These are phyloP conservation scores for Allygus modestus DNA, from an alignment of 2,888 invertebrate genomes.

Conservation along the genomic window DNA sequence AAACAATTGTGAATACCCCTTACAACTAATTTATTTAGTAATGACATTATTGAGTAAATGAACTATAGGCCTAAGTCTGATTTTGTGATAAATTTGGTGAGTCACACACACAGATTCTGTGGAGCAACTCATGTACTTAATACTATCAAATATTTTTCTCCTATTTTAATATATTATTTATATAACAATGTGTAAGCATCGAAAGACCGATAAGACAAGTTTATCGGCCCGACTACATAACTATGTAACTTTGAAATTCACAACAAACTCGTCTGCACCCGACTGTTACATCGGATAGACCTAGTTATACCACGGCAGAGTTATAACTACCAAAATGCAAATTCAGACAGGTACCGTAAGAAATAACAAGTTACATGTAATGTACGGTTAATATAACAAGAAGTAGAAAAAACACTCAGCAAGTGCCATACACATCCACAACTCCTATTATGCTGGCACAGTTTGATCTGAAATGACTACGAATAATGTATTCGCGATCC, in stretches of 20 bases:
- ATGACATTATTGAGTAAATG: not conserved
- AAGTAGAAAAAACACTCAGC: slow-evolving; percentile 9
- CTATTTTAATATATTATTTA: not conserved
- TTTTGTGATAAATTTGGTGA: slow-evolving; percentile 6
- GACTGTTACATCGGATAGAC: not conserved
- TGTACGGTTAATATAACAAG: not conserved
- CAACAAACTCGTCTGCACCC: not conserved
- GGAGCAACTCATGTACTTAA: slow-evolving; percentile 3
- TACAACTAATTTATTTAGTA: not conserved
- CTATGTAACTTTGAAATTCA: not conserved
- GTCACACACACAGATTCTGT: not conserved
- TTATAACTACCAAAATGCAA: slow-evolving; percentile 33
- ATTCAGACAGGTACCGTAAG: slow-evolving; percentile 20
- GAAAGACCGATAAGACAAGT: not conserved
- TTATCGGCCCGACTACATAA: slow-evolving; percentile 14
- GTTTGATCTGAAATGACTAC: not conserved
- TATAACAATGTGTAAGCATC: slow-evolving; percentile 4
- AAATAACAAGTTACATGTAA: slow-evolving; percentile 6
- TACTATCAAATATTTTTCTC: slow-evolving; percentile 11
- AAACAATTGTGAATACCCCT: not conserved
- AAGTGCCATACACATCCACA: not conserved
- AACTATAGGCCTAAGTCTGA: not conserved
- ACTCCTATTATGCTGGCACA: not conserved
- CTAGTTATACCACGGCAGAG: not conserved
- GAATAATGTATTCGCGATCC: too few relatives aligned